Conservation (phyloP, 1,140 invertebrate species). For the Episyrphus balteatus region DNA sequence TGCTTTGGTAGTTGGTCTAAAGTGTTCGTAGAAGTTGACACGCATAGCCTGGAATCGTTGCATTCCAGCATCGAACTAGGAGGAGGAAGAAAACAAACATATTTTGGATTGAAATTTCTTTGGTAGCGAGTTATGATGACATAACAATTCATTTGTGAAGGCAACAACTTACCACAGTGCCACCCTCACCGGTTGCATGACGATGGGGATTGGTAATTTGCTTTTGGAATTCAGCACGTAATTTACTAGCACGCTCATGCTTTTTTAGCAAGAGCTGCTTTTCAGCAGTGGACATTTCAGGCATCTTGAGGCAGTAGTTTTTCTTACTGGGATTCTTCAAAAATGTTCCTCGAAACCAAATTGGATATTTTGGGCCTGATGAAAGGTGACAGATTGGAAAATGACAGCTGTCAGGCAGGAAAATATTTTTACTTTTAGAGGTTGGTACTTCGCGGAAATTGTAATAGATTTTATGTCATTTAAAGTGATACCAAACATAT, state of each 20-base stretch:
- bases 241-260: conserved; percentile 27
- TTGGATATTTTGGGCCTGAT: no score
- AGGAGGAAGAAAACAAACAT: conserved; percentile 23
- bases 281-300: conserved; percentile 7
- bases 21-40: conserved; percentile 50
- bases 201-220: conserved; percentile 52
- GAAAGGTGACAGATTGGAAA: no score
- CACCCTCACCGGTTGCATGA: conserved; percentile 42
- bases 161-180: conserved; percentile 44
- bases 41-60: conserved; percentile 58
- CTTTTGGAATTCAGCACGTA: conserved; percentile 51
- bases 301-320: conserved; percentile 3
- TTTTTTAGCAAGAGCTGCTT: conserved; percentile 23
- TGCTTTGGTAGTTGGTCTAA: conserved; percentile 51
- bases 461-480: no score
- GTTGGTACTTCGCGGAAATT: no score
- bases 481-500: no score
- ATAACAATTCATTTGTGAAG: conserved; percentile 20
- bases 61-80: conserved; percentile 62
- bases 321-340: no score
- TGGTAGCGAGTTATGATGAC: conserved; percentile 32
- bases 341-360: no score
- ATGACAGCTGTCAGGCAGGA: no score
- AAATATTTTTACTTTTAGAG: no score
- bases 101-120: no score